Evolutionary conservation across 2,888 invertebrate genomes (phyloP).

Genomic region (Dasypolia templi): DNA sequence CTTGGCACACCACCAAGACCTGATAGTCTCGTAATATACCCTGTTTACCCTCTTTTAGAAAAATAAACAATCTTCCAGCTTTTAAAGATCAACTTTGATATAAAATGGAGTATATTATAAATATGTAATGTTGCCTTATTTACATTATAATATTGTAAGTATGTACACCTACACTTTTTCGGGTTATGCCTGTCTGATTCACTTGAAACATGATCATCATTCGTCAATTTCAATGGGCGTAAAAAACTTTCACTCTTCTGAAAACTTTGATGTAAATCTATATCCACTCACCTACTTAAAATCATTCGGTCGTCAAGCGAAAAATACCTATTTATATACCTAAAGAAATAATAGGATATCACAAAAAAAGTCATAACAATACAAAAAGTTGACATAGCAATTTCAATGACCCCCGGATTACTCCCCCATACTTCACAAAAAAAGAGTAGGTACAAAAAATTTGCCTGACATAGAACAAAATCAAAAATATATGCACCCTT

Average conservation of each 20-base stretch:
- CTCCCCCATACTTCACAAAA: conserved; percentile 71
- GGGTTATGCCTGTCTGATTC: conserved; percentile 35
- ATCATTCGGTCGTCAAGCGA: background rate
- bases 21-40: conserved; percentile 51
- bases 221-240: conserved; percentile 24
- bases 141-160: conserved; percentile 43
- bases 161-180: conserved; percentile 39
- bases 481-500: conserved; percentile 91
- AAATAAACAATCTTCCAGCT: conserved; percentile 56
- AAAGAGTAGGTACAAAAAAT: conserved; percentile 81
- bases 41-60: conserved; percentile 58
- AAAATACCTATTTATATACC: too few species aligned
- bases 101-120: conserved; percentile 41
- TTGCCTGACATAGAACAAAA: conserved; percentile 88
- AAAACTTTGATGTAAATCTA: background rate
- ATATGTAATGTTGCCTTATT: conserved; percentile 45
- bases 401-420: conserved; percentile 66
- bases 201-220: conserved; percentile 32
- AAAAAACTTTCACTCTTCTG: conserved; percentile 11
- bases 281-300: background rate
- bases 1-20: conserved; percentile 60
- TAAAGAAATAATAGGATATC: background rate
- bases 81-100: conserved; percentile 51
- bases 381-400: conserved; percentile 50
- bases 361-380: conserved; percentile 23